phyloP scores from a whole-genome alignment of 2,888 invertebrate genomes.

The Stenchaetothrips biformis region DNA sequence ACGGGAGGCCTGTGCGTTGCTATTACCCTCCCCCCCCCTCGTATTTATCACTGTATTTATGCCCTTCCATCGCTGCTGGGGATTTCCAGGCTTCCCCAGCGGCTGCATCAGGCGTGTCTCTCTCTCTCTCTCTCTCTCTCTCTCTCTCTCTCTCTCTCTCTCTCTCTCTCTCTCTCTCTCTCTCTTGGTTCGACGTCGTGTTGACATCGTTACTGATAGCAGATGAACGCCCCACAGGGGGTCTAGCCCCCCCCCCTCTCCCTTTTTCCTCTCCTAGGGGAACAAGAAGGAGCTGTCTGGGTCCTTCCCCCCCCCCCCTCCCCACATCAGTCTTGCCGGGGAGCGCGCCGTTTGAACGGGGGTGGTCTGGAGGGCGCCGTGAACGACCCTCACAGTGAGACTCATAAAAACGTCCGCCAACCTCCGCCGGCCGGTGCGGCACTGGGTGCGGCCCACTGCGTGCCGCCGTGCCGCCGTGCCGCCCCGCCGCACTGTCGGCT shows the following conservation, averaged over 20 bases:
- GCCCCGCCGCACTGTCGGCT: background rate
- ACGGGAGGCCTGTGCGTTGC: too few species aligned
- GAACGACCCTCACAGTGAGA: background rate
- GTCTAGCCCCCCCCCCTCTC: too few species aligned
- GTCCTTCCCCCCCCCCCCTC: conserved; percentile 21
- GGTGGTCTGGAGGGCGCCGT: background rate
- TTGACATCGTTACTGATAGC: too few species aligned
- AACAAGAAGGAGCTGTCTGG: background rate
- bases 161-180: conserved; percentile 28
- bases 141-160: conserved; percentile 27
- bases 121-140: conserved; percentile 30
- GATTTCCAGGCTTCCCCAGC: too few species aligned
- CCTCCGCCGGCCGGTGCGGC: too few species aligned
- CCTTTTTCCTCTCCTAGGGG: background rate
- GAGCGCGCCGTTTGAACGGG: background rate
- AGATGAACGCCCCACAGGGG: too few species aligned
- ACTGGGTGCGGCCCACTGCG: too few species aligned
- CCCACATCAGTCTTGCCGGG: background rate
- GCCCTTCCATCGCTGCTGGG: too few species aligned
- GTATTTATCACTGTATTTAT: too few species aligned
- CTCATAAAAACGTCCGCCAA: conserved; percentile 18
- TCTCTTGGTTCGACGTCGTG: too few species aligned
- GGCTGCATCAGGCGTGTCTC: too few species aligned
- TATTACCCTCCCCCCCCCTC: conserved; percentile 25
- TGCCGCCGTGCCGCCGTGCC: too few species aligned